phyloP scores from a whole-genome alignment of 2,113 vertebrate genomes.

The Eleginops maclovinus region DNA sequence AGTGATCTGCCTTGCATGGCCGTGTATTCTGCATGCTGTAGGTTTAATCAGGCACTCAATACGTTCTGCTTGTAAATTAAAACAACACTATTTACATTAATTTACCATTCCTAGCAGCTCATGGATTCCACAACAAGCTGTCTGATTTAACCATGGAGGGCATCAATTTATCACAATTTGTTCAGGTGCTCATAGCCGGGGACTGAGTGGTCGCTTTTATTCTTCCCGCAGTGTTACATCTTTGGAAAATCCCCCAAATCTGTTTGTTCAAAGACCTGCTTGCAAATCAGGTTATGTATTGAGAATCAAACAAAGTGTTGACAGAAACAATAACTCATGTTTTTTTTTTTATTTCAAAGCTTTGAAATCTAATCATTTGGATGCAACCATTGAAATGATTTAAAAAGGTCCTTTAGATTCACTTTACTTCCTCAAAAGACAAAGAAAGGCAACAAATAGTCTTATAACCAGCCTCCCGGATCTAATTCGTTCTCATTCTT shows the following conservation, averaged over 20 bases:
- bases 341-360: background rate
- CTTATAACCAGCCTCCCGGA: background rate
- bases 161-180: conserved; percentile 64
- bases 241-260: conserved; percentile 23
- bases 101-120: conserved; percentile 54
- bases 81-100: conserved; percentile 69
- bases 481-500: conserved; percentile 20
- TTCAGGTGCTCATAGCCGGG: conserved; percentile 43
- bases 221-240: conserved; percentile 1
- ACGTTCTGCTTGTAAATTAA: conserved; percentile 61
- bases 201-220: background rate
- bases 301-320: conserved; percentile 2
- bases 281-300: conserved; percentile 7
- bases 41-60: conserved; percentile 56
- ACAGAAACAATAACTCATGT: conserved; percentile 7
- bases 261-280: conserved; percentile 27
- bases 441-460: background rate
- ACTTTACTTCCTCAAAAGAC: background rate
- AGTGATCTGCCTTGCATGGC: conserved; percentile 38
- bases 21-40: conserved; percentile 32
- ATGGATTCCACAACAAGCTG: conserved; percentile 40
- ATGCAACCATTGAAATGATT: too few species aligned
- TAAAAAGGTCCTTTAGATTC: background rate
- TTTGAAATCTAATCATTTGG: background rate
- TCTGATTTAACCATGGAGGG: conserved; percentile 38